Evolutionary conservation across 2,113 vertebrate species (phyloP).

Genomic region (Anoplopoma fimbria): DNA sequence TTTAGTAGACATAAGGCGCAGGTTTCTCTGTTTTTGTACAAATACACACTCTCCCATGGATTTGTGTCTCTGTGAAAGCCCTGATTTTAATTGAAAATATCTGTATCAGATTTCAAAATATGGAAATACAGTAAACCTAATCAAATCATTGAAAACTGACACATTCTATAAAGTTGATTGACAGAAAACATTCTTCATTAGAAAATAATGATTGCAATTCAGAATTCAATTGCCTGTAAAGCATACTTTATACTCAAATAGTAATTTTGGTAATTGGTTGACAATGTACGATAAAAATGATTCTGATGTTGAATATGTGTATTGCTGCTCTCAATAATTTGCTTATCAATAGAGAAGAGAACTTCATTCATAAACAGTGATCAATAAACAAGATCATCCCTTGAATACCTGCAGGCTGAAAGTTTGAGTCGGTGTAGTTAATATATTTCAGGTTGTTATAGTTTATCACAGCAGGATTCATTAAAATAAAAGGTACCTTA

Average conservation of each 20-base stretch:
- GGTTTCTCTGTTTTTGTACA: not conserved
- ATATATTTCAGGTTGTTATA: not conserved
- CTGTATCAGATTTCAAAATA: not conserved
- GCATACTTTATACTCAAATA: constrained; percentile 17
- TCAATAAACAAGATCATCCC: constrained; percentile 22
- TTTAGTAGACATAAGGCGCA: not conserved
- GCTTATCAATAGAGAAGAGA: constrained; percentile 6
- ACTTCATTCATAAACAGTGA: constrained; percentile 10
- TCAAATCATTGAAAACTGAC: not conserved
- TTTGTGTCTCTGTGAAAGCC: not conserved
- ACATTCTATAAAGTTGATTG: not conserved
- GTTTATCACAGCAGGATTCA: not conserved
- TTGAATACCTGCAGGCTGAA: constrained; percentile 25
- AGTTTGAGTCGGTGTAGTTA: not conserved
- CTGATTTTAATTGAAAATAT: constrained; percentile 5
- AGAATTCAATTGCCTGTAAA: constrained; percentile 36
- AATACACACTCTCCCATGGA: not conserved
- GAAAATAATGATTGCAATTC: not conserved
- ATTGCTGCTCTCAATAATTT: constrained; percentile 8
- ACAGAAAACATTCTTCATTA: not conserved
- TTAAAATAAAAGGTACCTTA: no score
- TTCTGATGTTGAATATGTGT: constrained; percentile 9
- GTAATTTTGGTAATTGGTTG: constrained; percentile 33
- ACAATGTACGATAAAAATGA: not conserved
- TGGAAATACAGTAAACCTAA: not conserved